Evolutionary conservation across 2,888 invertebrate genomes (phyloP), one percentile per base, ranked within the genome.

Genomic region (Scelioninae gen. 2): DNA sequence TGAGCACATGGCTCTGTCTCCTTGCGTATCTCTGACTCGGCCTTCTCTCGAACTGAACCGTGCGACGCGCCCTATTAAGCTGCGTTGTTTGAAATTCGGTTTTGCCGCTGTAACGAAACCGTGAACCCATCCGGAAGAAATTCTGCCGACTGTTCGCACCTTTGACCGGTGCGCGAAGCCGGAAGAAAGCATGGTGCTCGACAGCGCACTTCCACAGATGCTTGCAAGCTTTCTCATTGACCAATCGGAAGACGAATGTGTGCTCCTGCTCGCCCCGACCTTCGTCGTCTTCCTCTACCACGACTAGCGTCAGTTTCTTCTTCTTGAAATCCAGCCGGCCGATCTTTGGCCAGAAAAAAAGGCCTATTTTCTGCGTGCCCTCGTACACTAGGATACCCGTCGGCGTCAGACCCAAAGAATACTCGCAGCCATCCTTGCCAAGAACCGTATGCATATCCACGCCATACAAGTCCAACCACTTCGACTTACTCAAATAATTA

Each of bases 151-250:
- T 94, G 22, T 93, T 94, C 2, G 95, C 94, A 1, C 94, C 94
- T 86, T 96, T 96, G 0, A 94, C 93, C 0, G 96, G 94, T 31
- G 94, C 95, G 77, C 95, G 91, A 60, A 99, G 89, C 75, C 99
- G 92, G 90, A 98, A 99, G 89, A 99, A 99, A 0, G 98, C 96
- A 88, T 99, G 99, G 88, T 99, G 97, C 87, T 99, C 99, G 0
- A 99, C 96, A 19, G 98, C 98, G 89, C 99, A 99, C 87, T 99
- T 99, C 99, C 99, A 99, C 76, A 99, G 89, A 88, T 99, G 99
- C 87, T 99, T 99, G 86, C 98, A 97, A 0, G 98, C 98, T 86
- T 98, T 98, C 85, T 98, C 96, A 85, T 97, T 98, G 79, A 95
- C 93, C 78, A 98, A 88, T 67, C 95, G 90, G 87, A 99, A 99